These are phyloP conservation scores for Terrapene triunguis DNA, from an alignment of 2,113 vertebrate species.

Conservation along the genomic window DNA sequence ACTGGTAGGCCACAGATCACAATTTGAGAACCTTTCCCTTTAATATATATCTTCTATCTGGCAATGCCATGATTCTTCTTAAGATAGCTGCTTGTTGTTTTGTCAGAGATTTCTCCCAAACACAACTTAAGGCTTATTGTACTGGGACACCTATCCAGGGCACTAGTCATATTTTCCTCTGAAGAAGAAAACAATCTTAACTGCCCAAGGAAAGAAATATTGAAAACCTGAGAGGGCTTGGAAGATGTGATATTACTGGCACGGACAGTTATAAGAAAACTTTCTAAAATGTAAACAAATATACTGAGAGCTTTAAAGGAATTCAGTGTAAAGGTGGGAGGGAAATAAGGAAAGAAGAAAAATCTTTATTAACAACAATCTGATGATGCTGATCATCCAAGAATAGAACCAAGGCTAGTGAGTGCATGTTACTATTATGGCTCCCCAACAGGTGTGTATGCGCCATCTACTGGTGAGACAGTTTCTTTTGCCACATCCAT, in stretches of 20 bases:
- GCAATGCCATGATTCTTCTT: not conserved
- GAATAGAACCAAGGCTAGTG: slow-evolving; percentile 29
- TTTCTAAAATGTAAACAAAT: not conserved
- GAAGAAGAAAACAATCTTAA: not conserved
- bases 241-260: not conserved
- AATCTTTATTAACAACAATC: slow-evolving; percentile 2
- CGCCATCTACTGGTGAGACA: not conserved
- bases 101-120: slow-evolving; percentile 14
- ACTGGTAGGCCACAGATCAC: not conserved
- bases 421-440: not conserved
- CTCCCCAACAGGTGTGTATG: not conserved
- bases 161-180: not conserved
- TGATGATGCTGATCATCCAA: not conserved
- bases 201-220: not conserved
- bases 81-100: not conserved
- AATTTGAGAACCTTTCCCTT: not conserved
- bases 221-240: not conserved
- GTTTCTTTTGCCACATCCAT: not conserved
- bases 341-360: not conserved
- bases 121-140: not conserved
- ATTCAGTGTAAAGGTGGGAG: slow-evolving; percentile 34
- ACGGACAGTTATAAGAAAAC: not conserved
- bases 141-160: not conserved
- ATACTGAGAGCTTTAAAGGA: not conserved
- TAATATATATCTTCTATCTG: not conserved